These are phyloP conservation scores for Tursiops truncatus DNA, from an alignment of 2,113 vertebrate species.

Conservation along the genomic window DNA sequence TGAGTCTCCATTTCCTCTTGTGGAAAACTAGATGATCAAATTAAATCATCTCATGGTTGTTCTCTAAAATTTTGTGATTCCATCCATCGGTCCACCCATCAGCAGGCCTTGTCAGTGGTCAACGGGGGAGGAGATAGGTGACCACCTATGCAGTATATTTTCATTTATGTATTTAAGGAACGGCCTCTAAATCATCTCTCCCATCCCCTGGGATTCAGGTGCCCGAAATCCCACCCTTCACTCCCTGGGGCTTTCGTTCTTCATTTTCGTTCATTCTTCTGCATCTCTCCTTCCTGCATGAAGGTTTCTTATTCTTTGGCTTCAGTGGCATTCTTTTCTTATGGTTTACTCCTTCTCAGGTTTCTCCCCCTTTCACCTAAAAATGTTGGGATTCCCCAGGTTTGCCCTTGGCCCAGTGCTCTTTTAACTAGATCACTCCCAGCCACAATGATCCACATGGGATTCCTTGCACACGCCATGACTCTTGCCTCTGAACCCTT, in stretches of 20 bases:
- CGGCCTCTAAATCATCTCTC: neutral
- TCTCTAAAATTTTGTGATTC: conserved; percentile 11
- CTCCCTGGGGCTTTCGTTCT: neutral
- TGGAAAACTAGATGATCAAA: conserved; percentile 38
- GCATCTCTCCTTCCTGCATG: neutral
- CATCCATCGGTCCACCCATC: neutral
- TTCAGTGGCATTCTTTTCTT: neutral
- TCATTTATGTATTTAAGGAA: neutral
- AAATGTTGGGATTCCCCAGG: neutral
- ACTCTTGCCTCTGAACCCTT: neutral
- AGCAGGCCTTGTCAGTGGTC: neutral
- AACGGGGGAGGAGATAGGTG: neutral
- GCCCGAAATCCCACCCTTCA: neutral
- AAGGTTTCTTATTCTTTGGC: neutral
- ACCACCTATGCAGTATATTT: neutral
- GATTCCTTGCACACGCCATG: neutral
- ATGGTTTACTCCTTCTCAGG: neutral
- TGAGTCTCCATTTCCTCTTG: neutral
- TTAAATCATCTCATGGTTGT: neutral
- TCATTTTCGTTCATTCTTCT: neutral
- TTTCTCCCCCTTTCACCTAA: neutral
- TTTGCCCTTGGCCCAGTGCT: neutral
- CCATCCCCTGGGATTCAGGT: neutral
- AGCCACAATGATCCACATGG: neutral
- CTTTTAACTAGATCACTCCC: neutral